Percentiles rank a stretch among this genome's conserved stretches.
These are phyloP conservation scores for Ophraella communa DNA, from an alignment of 2,888 invertebrate species.

Conservation along the genomic window DNA sequence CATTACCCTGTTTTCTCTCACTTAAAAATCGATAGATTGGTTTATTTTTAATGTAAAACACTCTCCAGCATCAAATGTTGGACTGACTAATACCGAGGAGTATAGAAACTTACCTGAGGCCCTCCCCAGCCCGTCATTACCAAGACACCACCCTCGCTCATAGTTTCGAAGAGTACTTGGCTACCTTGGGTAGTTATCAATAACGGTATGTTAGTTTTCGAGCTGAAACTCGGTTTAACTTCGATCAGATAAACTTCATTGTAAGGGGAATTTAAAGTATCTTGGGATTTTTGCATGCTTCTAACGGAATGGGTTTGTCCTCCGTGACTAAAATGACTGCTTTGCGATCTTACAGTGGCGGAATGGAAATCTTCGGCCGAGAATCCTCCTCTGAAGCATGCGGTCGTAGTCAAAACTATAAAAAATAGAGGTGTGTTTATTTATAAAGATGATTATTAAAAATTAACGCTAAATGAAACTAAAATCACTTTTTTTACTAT, in stretches of 20 bases:
- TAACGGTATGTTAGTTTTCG: neutral
- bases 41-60: too few relatives aligned
- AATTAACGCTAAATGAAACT: neutral
- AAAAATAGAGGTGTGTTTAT: too few relatives aligned
- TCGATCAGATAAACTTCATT: constrained; percentile 1
- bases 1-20: too few relatives aligned
- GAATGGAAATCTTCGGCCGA: neutral
- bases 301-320: neutral
- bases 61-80: too few relatives aligned
- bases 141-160: neutral
- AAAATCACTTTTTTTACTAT: too few relatives aligned
- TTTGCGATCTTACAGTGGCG: neutral
- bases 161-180: neutral
- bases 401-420: neutral
- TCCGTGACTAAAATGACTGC: neutral
- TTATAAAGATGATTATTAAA: neutral
- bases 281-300: neutral
- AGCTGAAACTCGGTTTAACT: neutral
- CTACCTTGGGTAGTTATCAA: neutral
- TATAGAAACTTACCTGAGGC: neutral
- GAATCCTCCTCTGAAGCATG: neutral
- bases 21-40: too few relatives aligned
- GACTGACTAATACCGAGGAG: neutral
- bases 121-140: neutral
- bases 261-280: neutral